Base-by-base conservation (phyloP, 2,888 invertebrate species). In the Xanthorhoe designata region DNA sequence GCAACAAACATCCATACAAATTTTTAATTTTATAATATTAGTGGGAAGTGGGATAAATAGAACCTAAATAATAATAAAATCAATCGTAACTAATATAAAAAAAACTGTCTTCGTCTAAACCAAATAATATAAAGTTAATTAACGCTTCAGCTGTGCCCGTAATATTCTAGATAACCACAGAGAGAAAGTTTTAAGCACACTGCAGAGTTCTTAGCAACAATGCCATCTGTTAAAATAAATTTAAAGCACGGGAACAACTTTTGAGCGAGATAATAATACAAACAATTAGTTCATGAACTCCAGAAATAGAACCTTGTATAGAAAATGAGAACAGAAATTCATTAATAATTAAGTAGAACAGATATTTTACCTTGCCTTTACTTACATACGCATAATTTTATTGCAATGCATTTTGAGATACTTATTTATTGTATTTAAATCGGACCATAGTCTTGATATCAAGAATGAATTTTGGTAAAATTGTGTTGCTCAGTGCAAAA, bases 131-230 rank as follows among this genome's bases (percentile, higher is more conserved):
- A 47, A 57, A 63, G 19, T 57, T 52, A 19, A 63, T 63, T 8
- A 45, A 42, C 45, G 18, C 53, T 60, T 53, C 29, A 53, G 45
- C 29, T 53, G 52, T 54, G 45, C 35, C 13, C 47, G 53, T 47
- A 47, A 57, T 58, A 64, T 64, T 56, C 52, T 53, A 32, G 32
- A 32, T 32, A 32, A 62, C 13, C 62, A 15, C 35, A 3, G 10
- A 55, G n/a, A 51, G 45, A 5, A 57, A 63, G 62, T 62, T 62
- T 56, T 45, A 42, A 13, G 29, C 29, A 45, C 45, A 18, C 8
- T 24, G 15, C 51, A 18, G 45, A 56, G 42, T 45, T 62, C 56
- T 51, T 42, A 29, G 42, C 54, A 49, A 32, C 53, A 54, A 18
- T 19, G 15, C 61, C 24, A 54, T 55, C 17, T 55, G 50, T 19